Base-by-base conservation (phyloP, 2,888 invertebrate genomes). In the Dasypolia templi region DNA sequence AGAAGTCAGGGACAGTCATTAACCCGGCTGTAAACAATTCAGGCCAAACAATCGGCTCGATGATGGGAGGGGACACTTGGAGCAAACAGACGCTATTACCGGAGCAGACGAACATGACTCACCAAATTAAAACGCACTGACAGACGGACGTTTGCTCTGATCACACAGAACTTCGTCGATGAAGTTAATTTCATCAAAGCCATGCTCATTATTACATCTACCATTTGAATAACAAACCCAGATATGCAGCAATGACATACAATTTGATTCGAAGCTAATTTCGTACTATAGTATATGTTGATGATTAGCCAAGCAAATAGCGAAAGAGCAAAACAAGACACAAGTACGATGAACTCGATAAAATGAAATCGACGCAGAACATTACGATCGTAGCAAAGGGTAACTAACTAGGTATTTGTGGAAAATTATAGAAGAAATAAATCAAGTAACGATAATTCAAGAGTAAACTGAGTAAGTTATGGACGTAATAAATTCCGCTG, bases 1-100 rank as follows among this genome's bases (percentile, higher is more conserved):
- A 87, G 89, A 89, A 93, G 94, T 93, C 94, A 93, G 91, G 93
- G 94, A 85, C 94, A 94, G 93, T 92, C 94, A 88, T 94, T 94
- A 93, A 94, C 94, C 94, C 91, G 89, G 62, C 79, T 84, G 90
- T 90, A 90, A 93, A 94, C 93, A 93, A 94, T 93, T 92, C 91
- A 92, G 93, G 92, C 86, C 93, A 92, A 91, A 91, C 92, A 92
- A 93, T 93, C 92, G 88, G 87, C 87, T 82, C 87, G 84, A 86
- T 87, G 89, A 91, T 89, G 90, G 91, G 77, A 79, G 81, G 90
- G 91, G 90, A 90, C 92, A 89, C 89, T 91, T 87, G 89, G 89
- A 90, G 87, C 90, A 92, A 93, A 92, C 91, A 90, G 87, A 84
- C 86, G 83, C 87, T 88, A 88, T 89, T 87, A 87, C 87, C 87